Evolutionary conservation across 2,113 vertebrate species (phyloP).

Genomic region (Bos indicus): DNA sequence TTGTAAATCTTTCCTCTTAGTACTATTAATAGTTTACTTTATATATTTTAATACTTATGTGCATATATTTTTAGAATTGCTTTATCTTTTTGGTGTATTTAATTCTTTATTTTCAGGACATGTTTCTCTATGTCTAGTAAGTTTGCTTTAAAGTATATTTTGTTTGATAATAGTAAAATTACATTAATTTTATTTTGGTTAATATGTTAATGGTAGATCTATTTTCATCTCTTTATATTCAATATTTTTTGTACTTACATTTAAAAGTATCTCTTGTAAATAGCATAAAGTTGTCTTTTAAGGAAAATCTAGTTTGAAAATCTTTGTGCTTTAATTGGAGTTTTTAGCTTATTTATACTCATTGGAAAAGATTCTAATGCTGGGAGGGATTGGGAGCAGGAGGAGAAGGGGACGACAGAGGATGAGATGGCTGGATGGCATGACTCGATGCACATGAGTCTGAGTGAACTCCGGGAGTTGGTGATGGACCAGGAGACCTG

Average conservation of each 20-base stretch:
- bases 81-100: not conserved
- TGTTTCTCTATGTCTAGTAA: not conserved
- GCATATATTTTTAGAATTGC: not conserved
- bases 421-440: too few species aligned
- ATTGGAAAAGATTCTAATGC: too few species aligned
- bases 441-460: too few species aligned
- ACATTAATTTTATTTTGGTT: not conserved
- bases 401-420: too few species aligned
- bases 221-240: not conserved
- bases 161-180: not conserved
- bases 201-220: not conserved
- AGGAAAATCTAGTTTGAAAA: conserved; percentile 3
- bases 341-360: not conserved
- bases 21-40: not conserved
- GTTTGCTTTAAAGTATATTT: not conserved
- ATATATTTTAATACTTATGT: not conserved
- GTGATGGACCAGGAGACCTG: too few species aligned
- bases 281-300: not conserved
- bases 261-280: not conserved
- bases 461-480: too few species aligned
- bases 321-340: not conserved
- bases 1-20: not conserved
- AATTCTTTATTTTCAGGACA: not conserved
- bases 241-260: not conserved
- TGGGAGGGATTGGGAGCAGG: too few species aligned